A percentile compares a stretch with the other conserved stretches of the same genome.
These are phyloP conservation scores for Ephydatia muelleri DNA, from an alignment of 37 sponge, comb jelly and placozoan species.

Conservation along the genomic window DNA sequence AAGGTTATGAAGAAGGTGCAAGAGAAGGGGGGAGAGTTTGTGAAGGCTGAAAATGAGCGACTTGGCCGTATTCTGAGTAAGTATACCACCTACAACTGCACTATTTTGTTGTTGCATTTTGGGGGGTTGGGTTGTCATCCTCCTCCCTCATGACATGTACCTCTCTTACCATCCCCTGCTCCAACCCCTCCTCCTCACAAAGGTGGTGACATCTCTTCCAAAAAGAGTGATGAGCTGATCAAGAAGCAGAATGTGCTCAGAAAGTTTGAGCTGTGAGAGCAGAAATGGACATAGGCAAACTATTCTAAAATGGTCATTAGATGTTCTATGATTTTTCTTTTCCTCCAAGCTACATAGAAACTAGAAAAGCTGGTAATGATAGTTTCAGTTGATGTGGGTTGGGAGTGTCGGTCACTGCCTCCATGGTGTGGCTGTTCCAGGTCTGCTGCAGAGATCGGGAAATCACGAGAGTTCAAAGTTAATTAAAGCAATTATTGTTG, in stretches of 20 bases:
- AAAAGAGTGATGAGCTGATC: conserved; percentile 89
- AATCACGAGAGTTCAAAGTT: background rate
- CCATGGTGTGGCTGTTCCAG: conserved; percentile 37
- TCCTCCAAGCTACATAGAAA: background rate
- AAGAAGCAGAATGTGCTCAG: conserved; percentile 80
- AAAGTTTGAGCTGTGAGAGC: conserved; percentile 76
- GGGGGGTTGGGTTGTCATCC: background rate
- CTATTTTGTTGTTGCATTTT: no score
- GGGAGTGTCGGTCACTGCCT: background rate
- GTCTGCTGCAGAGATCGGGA: conserved; percentile 6
- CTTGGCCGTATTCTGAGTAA: conserved; percentile 80
- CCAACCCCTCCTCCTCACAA: background rate
- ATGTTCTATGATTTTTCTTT: background rate
- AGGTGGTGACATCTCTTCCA: conserved; percentile 79
- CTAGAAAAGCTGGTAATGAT: background rate
- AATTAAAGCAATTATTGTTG: background rate
- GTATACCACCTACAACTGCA: background rate
- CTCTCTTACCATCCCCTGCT: background rate
- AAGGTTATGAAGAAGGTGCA: conserved; percentile 95
- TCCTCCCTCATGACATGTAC: background rate
- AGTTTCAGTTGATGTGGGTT: background rate
- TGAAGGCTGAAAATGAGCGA: conserved; percentile 74
- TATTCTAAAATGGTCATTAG: background rate
- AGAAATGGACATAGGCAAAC: background rate
- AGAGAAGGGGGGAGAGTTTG: conserved; percentile 79